Percentiles rank a stretch among this genome's conserved stretches.
phyloP scores from a whole-genome alignment of 2,888 invertebrate species.

The Emesis castigata region DNA sequence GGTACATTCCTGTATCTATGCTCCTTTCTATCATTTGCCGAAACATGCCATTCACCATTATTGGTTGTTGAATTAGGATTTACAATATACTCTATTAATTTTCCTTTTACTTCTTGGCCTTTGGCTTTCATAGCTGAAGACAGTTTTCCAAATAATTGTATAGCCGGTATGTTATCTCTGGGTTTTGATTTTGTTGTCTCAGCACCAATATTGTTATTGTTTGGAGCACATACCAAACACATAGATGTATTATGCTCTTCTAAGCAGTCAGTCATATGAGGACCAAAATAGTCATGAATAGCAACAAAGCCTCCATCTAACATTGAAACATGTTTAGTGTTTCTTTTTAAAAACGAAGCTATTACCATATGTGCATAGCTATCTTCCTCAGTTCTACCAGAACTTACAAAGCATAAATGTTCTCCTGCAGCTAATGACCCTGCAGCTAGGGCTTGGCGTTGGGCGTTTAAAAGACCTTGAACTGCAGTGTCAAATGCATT shows the following conservation, averaged over 20 bases:
- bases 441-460: constrained; percentile 95
- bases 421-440: constrained; percentile 96
- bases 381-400: constrained; percentile 97
- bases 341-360: constrained; percentile 98
- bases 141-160: constrained; percentile 95
- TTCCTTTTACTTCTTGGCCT: constrained; percentile 97
- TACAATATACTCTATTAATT: constrained; percentile 97
- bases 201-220: constrained; percentile 79
- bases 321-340: constrained; percentile 97
- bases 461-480: constrained; percentile 96
- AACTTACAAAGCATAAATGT: constrained; percentile 97
- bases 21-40: constrained; percentile 95
- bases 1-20: constrained; percentile 96
- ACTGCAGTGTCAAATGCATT: constrained; percentile 98
- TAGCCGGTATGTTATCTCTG: constrained; percentile 83
- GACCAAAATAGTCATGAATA: constrained; percentile 95
- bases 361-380: constrained; percentile 99
- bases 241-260: constrained; percentile 95
- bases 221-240: constrained; percentile 95
- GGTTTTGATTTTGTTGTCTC: constrained; percentile 72
- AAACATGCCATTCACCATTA: constrained; percentile 94
- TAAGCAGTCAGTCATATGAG: constrained; percentile 94
- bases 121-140: constrained; percentile 96
- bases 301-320: constrained; percentile 97
- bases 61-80: constrained; percentile 92